phyloP scores from a whole-genome alignment of 2,888 invertebrate species.

The Erebia aethiops region DNA sequence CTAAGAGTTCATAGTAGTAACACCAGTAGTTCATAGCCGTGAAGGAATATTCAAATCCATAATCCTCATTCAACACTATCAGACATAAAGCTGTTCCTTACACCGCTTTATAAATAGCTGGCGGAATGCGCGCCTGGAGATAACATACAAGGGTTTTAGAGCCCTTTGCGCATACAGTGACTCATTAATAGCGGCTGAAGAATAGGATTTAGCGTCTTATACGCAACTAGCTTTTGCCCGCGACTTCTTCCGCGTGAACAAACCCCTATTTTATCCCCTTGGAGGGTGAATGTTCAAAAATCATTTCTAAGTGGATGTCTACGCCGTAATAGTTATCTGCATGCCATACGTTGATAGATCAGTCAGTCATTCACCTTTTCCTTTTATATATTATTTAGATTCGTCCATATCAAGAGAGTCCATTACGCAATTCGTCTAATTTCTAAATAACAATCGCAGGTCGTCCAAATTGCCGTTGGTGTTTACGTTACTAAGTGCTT shows the following conservation, averaged over 20 bases:
- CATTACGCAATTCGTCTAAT: too few relatives aligned
- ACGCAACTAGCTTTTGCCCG: constrained; percentile 4
- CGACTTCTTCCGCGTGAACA: too few relatives aligned
- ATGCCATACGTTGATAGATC: too few relatives aligned
- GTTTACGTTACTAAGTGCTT: too few relatives aligned
- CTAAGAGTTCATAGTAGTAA: not conserved
- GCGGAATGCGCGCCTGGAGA: constrained; percentile 61
- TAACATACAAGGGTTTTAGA: constrained; percentile 60
- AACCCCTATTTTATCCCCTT: not conserved
- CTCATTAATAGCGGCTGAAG: constrained; percentile 56
- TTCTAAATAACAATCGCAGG: too few relatives aligned
- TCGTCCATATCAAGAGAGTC: too few relatives aligned
- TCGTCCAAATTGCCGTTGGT: too few relatives aligned
- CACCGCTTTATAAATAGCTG: constrained; percentile 69
- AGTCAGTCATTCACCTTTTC: too few relatives aligned
- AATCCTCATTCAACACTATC: constrained; percentile 65
- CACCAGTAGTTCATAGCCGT: constrained; percentile 19
- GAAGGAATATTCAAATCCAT: constrained; percentile 46
- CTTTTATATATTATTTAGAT: too few relatives aligned
- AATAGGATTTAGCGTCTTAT: constrained; percentile 44
- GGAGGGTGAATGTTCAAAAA: too few relatives aligned
- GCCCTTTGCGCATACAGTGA: constrained; percentile 55
- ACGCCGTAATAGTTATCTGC: too few relatives aligned
- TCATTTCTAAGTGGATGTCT: too few relatives aligned
- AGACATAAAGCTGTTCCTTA: constrained; percentile 62